These are phyloP conservation scores for Nycticebus coucang DNA, from an alignment of 2,113 vertebrate species.

Conservation along the genomic window DNA sequence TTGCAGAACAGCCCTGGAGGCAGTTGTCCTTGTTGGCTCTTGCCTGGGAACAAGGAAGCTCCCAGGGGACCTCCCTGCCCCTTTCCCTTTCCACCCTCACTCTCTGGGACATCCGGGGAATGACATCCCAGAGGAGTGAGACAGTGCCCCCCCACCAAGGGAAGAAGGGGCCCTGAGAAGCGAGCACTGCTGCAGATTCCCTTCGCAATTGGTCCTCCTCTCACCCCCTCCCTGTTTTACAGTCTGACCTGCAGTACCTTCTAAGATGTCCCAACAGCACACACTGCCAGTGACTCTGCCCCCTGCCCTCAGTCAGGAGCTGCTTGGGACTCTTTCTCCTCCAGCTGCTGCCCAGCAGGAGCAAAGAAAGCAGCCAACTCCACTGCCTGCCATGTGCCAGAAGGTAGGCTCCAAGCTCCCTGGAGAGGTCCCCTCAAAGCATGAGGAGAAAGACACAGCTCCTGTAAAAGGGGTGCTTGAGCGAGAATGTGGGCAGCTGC, in stretches of 20 bases:
- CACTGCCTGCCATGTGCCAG: background rate
- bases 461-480: background rate
- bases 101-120: background rate
- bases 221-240: background rate
- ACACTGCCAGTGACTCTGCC: constrained; percentile 57
- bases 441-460: background rate
- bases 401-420: background rate
- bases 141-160: background rate
- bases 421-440: background rate
- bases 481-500: background rate
- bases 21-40: background rate
- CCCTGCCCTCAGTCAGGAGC: background rate
- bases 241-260: constrained; percentile 18
- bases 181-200: background rate
- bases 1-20: background rate
- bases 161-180: background rate
- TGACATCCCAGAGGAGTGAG: background rate
- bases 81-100: background rate
- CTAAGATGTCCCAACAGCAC: constrained; percentile 65
- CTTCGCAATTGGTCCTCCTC: background rate
- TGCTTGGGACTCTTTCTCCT: background rate
- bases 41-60: background rate
- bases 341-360: background rate
- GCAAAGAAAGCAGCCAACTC: constrained; percentile 1
- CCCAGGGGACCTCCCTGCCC: background rate